These are phyloP conservation scores for Brachirus orientalis DNA, from an alignment of 2,113 vertebrate genomes.

Conservation along the genomic window DNA sequence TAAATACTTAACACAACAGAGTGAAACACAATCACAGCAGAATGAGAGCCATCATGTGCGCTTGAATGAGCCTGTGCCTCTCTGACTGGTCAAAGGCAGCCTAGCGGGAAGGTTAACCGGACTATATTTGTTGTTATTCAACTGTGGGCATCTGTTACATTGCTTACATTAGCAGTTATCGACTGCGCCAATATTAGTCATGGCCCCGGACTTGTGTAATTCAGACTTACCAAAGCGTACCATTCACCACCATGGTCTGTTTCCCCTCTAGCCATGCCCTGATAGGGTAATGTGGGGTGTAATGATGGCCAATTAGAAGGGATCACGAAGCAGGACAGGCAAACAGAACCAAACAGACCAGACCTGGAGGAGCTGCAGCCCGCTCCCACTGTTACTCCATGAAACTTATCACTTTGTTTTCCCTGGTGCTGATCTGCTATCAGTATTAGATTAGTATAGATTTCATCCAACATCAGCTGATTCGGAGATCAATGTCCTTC, in stretches of 20 bases:
- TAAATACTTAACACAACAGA: constrained; percentile 69
- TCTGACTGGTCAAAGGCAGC: constrained; percentile 71
- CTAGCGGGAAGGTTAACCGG: constrained; percentile 79
- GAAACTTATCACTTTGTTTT: constrained; percentile 15
- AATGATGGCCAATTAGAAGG: constrained; percentile 82
- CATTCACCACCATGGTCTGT: constrained; percentile 78
- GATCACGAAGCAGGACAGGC: constrained; percentile 81
- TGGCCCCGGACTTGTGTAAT: constrained; percentile 80
- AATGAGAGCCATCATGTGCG: constrained; percentile 70
- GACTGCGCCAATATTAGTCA: constrained; percentile 78
- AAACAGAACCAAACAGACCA: constrained; percentile 65
- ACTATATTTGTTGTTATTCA: constrained; percentile 74
- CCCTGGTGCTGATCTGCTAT: constrained; percentile 41
- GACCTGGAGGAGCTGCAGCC: constrained; percentile 42
- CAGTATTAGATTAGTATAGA: not conserved
- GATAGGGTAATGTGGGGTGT: constrained; percentile 81
- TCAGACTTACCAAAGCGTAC: constrained; percentile 80
- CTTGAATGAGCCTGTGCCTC: constrained; percentile 65
- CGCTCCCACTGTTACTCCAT: constrained; percentile 30
- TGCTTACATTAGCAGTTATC: constrained; percentile 78
- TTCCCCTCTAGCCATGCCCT: constrained; percentile 74
- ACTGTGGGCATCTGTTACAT: constrained; percentile 76
- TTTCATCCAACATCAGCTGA: constrained; percentile 29
- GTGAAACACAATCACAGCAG: constrained; percentile 65
- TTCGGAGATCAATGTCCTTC: constrained; percentile 28